Base-by-base conservation (phyloP, 2,113 vertebrate species). In the Hirundichthys speculiger region DNA sequence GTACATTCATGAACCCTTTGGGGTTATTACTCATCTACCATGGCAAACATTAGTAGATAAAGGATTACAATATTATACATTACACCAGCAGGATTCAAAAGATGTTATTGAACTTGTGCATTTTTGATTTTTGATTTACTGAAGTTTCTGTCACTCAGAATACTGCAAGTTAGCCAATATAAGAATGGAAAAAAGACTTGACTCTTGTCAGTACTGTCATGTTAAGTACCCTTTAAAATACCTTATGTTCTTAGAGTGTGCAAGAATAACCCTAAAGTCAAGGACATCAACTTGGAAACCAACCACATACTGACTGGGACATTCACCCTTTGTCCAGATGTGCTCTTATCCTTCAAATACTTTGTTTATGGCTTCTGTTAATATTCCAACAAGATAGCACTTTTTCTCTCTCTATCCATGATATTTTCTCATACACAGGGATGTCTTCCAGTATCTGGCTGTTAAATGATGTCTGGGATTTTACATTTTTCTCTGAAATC, bases 231-330 rank as follows among this genome's bases (percentile, higher is more conserved):
- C 38, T 79, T 67, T 39, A n/a, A 19, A 58, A 19, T 49, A 27
- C 24, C 11, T 72, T 42, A 47, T 56, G 7, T 79, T 75, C 20
- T 57, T n/a, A 47, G 43, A 43, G 51, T 78, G 73, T 22, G 27
- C 27, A 22, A 55, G 58, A 48, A 57, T 71, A 59, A 86, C 79
- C 73, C 71, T 38, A 8, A 50, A 76, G 73, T 67, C 66, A 61
- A 83, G 79, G 88, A 88, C 90, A 82, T 69, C 14, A 61, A 64
- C 48, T 39, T 64, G 54, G 69, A 80, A 83, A 75, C 63, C 76
- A 73, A 86, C 72, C 84, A 81, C 80, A 86, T 77, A 84, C 81
- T 81, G 68, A 82, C 78, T 71, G 51, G 77, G 79, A 80, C 79
- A 63, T 82, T 87, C 80, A 85, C 78, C 77, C 79, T 75, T 76